These are phyloP conservation scores for Variabilichromis moorii DNA, from an alignment of 2,113 vertebrate species.

Conservation along the genomic window DNA sequence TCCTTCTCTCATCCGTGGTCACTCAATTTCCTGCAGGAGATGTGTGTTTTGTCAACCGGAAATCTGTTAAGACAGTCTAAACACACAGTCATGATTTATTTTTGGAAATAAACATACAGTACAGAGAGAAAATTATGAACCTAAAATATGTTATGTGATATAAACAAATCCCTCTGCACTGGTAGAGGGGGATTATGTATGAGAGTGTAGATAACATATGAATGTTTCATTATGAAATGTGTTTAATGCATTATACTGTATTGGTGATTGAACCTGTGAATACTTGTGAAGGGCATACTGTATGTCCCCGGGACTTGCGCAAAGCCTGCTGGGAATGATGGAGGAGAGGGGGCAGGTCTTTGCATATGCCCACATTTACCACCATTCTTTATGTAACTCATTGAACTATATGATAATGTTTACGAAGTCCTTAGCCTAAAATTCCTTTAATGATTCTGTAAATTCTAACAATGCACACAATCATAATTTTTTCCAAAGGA, in stretches of 20 bases:
- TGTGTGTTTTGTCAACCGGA: constrained; percentile 34
- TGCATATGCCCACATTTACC: constrained; percentile 61
- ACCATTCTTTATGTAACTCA: constrained; percentile 50
- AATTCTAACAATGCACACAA: not conserved
- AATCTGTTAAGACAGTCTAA: constrained; percentile 33
- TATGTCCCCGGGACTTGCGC: constrained; percentile 70
- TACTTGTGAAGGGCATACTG: constrained; percentile 61
- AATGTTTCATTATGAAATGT: constrained; percentile 68
- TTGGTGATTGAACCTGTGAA: constrained; percentile 65
- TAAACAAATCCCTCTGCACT: constrained; percentile 42
- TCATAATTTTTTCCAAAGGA: not conserved
- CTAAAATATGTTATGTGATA: constrained; percentile 54
- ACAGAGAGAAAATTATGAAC: constrained; percentile 45
- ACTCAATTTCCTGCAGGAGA: constrained; percentile 38
- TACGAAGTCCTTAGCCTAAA: constrained; percentile 15
- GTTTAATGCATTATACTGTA: constrained; percentile 63
- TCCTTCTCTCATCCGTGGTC: constrained; percentile 5
- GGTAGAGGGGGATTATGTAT: constrained; percentile 38
- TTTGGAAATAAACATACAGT: constrained; percentile 39
- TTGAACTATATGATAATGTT: constrained; percentile 37
- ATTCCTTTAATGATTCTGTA: not conserved
- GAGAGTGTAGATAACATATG: constrained; percentile 67
- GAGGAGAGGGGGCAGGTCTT: constrained; percentile 64
- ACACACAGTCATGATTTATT: constrained; percentile 56
- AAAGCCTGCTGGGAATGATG: constrained; percentile 95